These are phyloP conservation scores for Euplexia lucipara DNA, from an alignment of 2,888 invertebrate genomes.

Conservation along the genomic window DNA sequence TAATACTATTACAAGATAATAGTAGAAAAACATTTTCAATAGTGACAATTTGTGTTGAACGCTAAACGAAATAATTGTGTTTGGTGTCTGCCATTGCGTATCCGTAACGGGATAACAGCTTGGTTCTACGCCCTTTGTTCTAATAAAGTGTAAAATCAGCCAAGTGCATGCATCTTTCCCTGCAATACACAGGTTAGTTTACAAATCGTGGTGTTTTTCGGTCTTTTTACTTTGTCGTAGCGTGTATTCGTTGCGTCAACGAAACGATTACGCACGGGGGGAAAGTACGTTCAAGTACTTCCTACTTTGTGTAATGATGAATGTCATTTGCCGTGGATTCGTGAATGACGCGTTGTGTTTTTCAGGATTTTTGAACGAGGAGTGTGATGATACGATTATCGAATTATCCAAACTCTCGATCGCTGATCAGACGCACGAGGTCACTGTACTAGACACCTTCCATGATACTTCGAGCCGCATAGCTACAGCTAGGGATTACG, in stretches of 20 bases:
- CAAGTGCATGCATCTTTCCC: constrained; percentile 91
- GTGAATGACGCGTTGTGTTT: constrained; percentile 69
- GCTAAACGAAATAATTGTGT: constrained; percentile 71
- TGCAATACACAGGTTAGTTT: constrained; percentile 90
- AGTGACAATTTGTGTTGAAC: constrained; percentile 76
- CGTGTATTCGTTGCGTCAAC: constrained; percentile 73
- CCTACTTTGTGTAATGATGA: constrained; percentile 85
- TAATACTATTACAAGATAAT: constrained; percentile 79
- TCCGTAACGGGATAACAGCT: constrained; percentile 91
- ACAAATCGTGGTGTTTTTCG: constrained; percentile 41
- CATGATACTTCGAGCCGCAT: constrained; percentile 82
- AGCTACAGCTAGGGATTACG: constrained; percentile 86
- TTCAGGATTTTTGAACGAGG: constrained; percentile 89
- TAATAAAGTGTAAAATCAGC: constrained; percentile 88
- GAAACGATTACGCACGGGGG: constrained; percentile 80
- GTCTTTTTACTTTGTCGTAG: constrained; percentile 50
- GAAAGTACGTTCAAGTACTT: constrained; percentile 88
- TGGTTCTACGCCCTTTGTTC: constrained; percentile 89
- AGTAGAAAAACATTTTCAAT: constrained; percentile 74
- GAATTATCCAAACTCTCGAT: constrained; percentile 89
- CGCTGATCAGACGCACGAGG: constrained; percentile 85
- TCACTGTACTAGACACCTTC: constrained; percentile 85
- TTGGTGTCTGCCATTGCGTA: constrained; percentile 81
- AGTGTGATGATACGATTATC: constrained; percentile 91
- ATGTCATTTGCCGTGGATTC: constrained; percentile 66